Percentiles rank a stretch among this genome's conserved stretches.
These are phyloP conservation scores for Lissocephala sabroskyi DNA, from an alignment of 2,888 invertebrate species.

Conservation along the genomic window DNA sequence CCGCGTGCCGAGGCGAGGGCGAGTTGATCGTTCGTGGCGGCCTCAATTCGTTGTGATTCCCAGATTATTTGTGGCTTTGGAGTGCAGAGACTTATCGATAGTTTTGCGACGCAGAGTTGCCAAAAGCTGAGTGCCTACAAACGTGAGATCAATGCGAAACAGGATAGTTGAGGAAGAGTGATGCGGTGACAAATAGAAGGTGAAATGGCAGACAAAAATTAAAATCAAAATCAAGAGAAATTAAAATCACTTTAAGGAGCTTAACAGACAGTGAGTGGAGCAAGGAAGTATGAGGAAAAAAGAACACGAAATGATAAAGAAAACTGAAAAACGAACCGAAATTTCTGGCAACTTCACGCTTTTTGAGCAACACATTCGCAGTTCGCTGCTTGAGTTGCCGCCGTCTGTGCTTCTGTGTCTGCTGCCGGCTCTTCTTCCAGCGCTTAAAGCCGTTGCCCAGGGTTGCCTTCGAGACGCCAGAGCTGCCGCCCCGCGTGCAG, in stretches of 20 bases:
- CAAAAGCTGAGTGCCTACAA: slow-evolving; percentile 28
- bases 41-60: too few species aligned
- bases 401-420: slow-evolving; percentile 6
- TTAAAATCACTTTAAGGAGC: too few species aligned
- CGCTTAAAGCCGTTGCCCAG: slow-evolving; percentile 49
- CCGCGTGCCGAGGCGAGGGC: too few species aligned
- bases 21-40: too few species aligned
- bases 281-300: too few species aligned
- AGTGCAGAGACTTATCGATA: too few species aligned
- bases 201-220: neutral
- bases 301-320: slow-evolving; percentile 11
- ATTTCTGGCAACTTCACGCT: slow-evolving; percentile 20
- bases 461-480: neutral
- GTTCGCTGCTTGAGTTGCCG: slow-evolving; percentile 12
- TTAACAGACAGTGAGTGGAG: too few species aligned
- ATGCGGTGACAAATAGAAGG: too few species aligned
- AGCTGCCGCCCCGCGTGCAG: slow-evolving; percentile 70
- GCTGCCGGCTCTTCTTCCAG: slow-evolving; percentile 64
- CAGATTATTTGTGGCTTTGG: too few species aligned
- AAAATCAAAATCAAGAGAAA: too few species aligned
- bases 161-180: slow-evolving; percentile 6
- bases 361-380: slow-evolving; percentile 13
- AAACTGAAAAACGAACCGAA: slow-evolving; percentile 68
- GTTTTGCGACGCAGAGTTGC: slow-evolving; percentile 30
- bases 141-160: too few species aligned